phyloP scores from a whole-genome alignment of 2,113 vertebrate species.

The Eulacestoma nigropectus region DNA sequence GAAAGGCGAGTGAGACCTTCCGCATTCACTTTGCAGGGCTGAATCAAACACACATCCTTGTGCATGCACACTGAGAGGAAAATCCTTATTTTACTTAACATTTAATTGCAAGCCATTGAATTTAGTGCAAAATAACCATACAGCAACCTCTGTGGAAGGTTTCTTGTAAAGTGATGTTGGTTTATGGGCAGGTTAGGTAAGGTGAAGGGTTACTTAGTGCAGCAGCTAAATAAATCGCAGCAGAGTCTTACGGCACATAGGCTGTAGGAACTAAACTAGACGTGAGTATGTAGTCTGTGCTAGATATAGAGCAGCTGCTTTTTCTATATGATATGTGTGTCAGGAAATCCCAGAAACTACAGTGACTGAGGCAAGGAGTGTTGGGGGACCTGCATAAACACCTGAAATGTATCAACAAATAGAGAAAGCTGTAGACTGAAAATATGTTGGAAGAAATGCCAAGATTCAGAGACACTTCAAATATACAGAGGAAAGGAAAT shows the following conservation, averaged over 20 bases:
- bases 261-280: background rate
- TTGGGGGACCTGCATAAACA: background rate
- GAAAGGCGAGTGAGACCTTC: background rate
- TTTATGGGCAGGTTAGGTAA: background rate
- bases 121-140: background rate
- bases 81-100: background rate
- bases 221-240: background rate
- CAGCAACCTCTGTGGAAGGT: background rate
- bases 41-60: background rate
- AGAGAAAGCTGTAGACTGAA: background rate
- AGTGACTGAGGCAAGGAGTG: background rate
- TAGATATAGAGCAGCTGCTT: background rate
- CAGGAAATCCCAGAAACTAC: background rate
- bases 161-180: background rate
- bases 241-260: background rate
- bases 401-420: background rate
- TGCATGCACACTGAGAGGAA: background rate
- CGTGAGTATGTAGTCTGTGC: fast-evolving
- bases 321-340: background rate
- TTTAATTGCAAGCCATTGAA: background rate
- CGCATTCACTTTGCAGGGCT: background rate
- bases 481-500: background rate
- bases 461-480: background rate
- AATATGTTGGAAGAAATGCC: background rate
- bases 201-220: background rate